Base-by-base conservation (phyloP, 1,140 invertebrate species). In the Camponotus floridanus region DNA sequence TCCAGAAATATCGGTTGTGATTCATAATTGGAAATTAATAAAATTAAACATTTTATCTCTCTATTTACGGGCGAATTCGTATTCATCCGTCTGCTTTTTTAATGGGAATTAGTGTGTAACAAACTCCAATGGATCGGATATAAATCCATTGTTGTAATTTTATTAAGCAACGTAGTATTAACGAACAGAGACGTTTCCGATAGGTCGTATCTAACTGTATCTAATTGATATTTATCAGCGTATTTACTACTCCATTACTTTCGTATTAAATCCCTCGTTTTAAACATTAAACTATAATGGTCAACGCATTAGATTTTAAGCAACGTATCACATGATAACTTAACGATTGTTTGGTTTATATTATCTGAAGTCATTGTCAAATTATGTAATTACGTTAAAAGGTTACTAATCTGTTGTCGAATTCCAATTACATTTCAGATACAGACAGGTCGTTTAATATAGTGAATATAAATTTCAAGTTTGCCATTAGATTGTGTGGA, bases 381-480 rank as follows among this genome's bases (percentile, higher is more conserved):
- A 71, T 86, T 86, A 67, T 11, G 15, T 55, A 78, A 87, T 9
- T 33, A 1, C 26, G 55, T 48, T 76, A 70, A 65, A 26, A 85
- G 36, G 61, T 87, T 70, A 70, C 11, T 55, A 11, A 68, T 76
- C 33, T 70, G 71, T 39, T 51, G 7, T 57, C 42, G n/a, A 51
- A 79, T 67, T 2, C 21, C 26, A 57, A 68, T 15, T 15, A 80
- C 45, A 39, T 68, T 55, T 11, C 13, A 9, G 21, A 0, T n/a
- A n/a, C 45, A 45, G 45, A 11, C 0, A 26, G 13, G 11, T 45
- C 51, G 21, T 59, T 48, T 76, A 51, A 55, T n/a, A 9, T 26
- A 33, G 33, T 42, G 51, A 87, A 87, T 87, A 87, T 26, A 18
- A 88, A 87, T 87, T 88, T 71, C 31, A 61, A 81, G 11, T 71